A percentile compares a stretch with the other conserved stretches of the same genome.
Evolutionary conservation across 2,888 invertebrate genomes (phyloP).

Genomic region (Megalurothrips usitatus): DNA sequence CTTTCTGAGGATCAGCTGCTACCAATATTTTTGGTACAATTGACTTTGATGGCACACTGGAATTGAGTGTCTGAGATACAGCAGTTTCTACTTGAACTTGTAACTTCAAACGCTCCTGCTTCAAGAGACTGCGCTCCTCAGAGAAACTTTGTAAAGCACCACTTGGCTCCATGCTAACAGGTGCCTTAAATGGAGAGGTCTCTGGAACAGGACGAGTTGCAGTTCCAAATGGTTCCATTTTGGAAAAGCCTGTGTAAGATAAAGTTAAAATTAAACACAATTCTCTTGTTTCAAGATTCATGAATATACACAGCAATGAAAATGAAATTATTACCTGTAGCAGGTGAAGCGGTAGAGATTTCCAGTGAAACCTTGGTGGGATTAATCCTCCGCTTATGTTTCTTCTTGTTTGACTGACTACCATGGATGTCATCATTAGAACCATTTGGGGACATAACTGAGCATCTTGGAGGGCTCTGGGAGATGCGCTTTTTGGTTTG

Average conservation of each 20-base stretch:
- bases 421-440: background rate
- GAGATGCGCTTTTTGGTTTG: background rate
- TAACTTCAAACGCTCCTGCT: background rate
- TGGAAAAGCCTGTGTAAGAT: background rate
- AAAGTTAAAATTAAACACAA: background rate
- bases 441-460: background rate
- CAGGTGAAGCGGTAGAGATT: background rate
- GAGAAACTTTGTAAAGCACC: background rate
- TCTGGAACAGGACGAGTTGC: background rate
- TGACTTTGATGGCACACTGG: background rate
- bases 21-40: background rate
- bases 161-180: background rate
- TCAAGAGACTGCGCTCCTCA: background rate
- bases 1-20: background rate
- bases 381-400: background rate
- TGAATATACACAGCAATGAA: too few relatives aligned
- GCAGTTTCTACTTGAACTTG: background rate
- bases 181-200: background rate
- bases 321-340: background rate
- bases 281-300: too few relatives aligned
- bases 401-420: background rate
- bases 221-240: background rate
- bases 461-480: background rate
- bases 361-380: background rate
- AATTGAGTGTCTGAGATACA: background rate